Base-by-base conservation (phyloP, 2,797 vertebrate genomes). In the Carcharodon carcharias region DNA sequence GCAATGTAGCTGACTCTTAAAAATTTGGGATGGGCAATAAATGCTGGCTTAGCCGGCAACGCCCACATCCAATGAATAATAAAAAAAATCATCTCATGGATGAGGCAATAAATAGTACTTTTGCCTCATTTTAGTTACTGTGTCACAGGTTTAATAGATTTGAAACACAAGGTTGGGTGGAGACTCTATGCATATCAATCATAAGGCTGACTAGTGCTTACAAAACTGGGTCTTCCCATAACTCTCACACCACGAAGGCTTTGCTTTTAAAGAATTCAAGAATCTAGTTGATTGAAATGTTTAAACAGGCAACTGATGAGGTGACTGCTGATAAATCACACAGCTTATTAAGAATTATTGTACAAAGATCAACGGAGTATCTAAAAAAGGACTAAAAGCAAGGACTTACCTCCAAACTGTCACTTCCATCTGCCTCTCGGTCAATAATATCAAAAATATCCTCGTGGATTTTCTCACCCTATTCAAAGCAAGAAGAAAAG, bases 381-480 rank as follows among this genome's bases (percentile, higher is more conserved):
- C 31, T 3, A 63, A 63, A 56, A 92, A 65, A 14, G 8, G 8
- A 93, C 45, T 67, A 18, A 65, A 67, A 93, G 61, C 21, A 11
- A 2, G 6, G 61, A 95, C 97, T 98, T 97, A 98, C 98, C 97
- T 98, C 98, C 96, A 98, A 97, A 97, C 99, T 99, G 98, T 99
- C 99, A 35, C 99, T 99, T 67, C 99, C 99, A 97, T 99, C 99
- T 93, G 99, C 99, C 97, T 99, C 99, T 97, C 99, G 97, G 97
- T 99, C 99, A 96, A 99, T 99, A 97, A 99, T 99, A 97, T 99
- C 99, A 98, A 99, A 99, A 97, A 99, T 99, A 96, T 99, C 99
- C 97, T 99, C 99, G 0, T 99, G 99, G 97, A 99, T 99, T 97
- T 99, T 99, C 97, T 99, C 99, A 7, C 99, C 99, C 99, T 99